phyloP scores from a whole-genome alignment of 2,797 vertebrate genomes.

The Nyctibius grandis region DNA sequence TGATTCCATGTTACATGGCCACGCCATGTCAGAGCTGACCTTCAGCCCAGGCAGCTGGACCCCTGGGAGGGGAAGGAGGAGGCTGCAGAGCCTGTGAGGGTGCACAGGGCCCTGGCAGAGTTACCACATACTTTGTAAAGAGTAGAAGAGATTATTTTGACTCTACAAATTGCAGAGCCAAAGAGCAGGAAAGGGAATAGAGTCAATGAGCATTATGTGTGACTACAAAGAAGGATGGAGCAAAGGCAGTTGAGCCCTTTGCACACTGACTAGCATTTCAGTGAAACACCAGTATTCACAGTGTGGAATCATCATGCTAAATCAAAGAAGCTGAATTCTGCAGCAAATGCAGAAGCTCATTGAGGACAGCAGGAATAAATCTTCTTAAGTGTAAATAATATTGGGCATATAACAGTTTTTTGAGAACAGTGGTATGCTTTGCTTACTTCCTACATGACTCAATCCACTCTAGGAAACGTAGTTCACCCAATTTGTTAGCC shows the following conservation, averaged over 20 bases:
- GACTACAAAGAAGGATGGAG: background rate
- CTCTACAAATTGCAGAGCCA: background rate
- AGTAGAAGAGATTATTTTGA: background rate
- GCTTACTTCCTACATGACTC: background rate
- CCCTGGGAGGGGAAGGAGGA: background rate
- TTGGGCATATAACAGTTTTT: background rate
- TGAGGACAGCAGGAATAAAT: background rate
- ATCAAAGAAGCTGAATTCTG: background rate
- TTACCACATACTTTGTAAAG: background rate
- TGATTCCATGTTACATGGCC: fast-evolving
- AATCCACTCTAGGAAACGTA: background rate
- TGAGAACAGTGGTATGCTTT: background rate
- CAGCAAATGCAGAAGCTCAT: background rate
- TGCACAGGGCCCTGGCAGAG: background rate
- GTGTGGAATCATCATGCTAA: background rate
- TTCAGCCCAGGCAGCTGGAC: background rate
- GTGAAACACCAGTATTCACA: background rate
- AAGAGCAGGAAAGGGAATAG: background rate
- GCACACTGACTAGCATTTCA: background rate
- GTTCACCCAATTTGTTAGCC: background rate
- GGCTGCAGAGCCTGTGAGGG: background rate
- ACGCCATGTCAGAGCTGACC: fast-evolving
- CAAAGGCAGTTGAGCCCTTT: background rate
- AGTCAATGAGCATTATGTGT: background rate
- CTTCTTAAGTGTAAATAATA: background rate